Conservation (phyloP, 2,797 vertebrate genomes). For the Antrozous pallidus region DNA sequence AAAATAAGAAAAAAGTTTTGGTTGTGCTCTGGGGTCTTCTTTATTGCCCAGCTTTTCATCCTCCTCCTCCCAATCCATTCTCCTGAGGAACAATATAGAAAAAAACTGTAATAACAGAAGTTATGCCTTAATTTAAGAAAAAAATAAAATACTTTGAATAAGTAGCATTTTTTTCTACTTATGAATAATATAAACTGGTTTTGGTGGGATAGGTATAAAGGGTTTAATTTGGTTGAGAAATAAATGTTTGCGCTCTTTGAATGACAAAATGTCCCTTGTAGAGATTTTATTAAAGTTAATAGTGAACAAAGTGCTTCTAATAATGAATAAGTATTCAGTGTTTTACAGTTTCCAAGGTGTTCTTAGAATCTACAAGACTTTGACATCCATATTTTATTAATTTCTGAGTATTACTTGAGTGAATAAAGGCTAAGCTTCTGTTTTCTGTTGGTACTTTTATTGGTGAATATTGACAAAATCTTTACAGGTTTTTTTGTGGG, state of each 20-base stretch:
- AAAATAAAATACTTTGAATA: conserved; percentile 39
- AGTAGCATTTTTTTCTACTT: conserved; percentile 29
- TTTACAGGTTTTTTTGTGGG: not conserved
- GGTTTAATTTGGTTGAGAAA: conserved; percentile 57
- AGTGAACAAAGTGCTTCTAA: conserved; percentile 50
- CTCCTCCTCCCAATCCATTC: not conserved
- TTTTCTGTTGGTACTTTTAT: conserved; percentile 11
- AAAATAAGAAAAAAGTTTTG: conserved; percentile 27
- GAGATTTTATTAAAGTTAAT: conserved; percentile 64
- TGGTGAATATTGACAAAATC: not conserved
- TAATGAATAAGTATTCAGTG: conserved; percentile 52
- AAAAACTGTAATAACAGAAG: not conserved
- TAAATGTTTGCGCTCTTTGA: conserved; percentile 44
- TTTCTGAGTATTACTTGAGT: not conserved
- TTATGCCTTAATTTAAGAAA: not conserved
- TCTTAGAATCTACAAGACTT: conserved; percentile 18
- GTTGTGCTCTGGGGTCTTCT: not conserved
- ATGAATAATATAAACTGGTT: conserved; percentile 27
- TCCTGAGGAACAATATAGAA: not conserved
- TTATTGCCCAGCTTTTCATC: not conserved
- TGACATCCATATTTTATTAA: conserved; percentile 32
- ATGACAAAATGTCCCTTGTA: conserved; percentile 47
- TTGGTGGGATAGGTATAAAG: not conserved
- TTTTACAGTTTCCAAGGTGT: not conserved
- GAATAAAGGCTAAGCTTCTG: conserved; percentile 3